phyloP scores from a whole-genome alignment of 30 jellyfish, hydroid and myxozoan genomes.

The Euphysa ruthae region DNA sequence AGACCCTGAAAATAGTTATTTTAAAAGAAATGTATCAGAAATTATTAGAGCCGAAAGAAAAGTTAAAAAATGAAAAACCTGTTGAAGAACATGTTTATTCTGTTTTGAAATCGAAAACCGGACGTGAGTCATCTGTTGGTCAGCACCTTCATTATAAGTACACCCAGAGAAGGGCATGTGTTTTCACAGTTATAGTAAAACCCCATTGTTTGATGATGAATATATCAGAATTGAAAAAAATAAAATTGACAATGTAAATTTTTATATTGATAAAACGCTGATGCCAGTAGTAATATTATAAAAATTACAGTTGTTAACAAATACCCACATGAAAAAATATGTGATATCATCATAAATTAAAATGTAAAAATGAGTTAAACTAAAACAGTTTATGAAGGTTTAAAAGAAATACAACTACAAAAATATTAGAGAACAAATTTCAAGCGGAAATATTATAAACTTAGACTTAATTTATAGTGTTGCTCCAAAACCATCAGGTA shows the following conservation, averaged over 20 bases:
- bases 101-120: too few relatives aligned
- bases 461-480: not conserved
- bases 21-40: conserved; percentile 5
- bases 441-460: not conserved
- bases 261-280: not conserved
- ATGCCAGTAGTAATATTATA: not conserved
- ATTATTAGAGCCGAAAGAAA: not conserved
- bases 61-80: conserved; percentile 1
- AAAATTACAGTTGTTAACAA: not conserved
- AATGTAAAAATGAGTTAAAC: not conserved
- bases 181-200: not conserved
- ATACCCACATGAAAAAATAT: not conserved
- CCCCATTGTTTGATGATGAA: not conserved
- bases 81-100: too few relatives aligned
- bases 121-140: conserved; percentile 2
- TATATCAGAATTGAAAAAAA: not conserved
- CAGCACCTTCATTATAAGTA: not conserved
- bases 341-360: not conserved
- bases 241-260: not conserved
- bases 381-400: not conserved
- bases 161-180: not conserved
- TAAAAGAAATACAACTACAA: not conserved
- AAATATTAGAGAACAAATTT: not conserved
- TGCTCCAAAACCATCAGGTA: conserved; percentile 6
- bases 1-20: not conserved